Evolutionary conservation across 2,888 invertebrate species (phyloP).

Genomic region (Pyrochroa serraticornis): DNA sequence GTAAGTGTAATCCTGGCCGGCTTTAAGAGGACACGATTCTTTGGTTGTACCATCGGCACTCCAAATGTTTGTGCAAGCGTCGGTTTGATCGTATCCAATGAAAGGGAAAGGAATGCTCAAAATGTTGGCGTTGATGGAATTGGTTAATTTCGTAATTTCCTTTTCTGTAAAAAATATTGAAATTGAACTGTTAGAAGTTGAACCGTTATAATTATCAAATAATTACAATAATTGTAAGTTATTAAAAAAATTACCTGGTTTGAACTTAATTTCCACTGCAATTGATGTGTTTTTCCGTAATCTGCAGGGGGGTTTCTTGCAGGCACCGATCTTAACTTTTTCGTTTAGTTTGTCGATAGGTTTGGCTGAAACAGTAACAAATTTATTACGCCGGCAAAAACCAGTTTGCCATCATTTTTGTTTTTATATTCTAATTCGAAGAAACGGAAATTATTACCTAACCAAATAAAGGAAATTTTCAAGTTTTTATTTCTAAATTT

Average conservation of each 20-base stretch:
- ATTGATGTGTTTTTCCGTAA: constrained; percentile 67
- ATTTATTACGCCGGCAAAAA: background rate
- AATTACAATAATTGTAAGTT: no score
- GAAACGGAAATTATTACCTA: no score
- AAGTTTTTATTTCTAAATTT: no score
- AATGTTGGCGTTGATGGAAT: constrained; percentile 68
- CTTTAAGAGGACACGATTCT: constrained; percentile 71
- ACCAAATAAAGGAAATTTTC: no score
- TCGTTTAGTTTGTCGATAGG: constrained; percentile 54
- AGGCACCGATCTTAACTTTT: constrained; percentile 65
- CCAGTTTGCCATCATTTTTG: background rate
- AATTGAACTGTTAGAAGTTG: no score
- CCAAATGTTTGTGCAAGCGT: constrained; percentile 71
- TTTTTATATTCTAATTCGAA: background rate
- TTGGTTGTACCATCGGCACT: constrained; percentile 63
- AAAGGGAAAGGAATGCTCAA: constrained; percentile 73
- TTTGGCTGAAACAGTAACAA: constrained; percentile 57
- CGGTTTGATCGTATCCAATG: constrained; percentile 74
- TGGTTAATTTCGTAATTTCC: constrained; percentile 63
- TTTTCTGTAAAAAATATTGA: constrained; percentile 61
- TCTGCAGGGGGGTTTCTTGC: constrained; percentile 69
- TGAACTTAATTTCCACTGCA: constrained; percentile 65
- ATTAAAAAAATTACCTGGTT: constrained; percentile 63
- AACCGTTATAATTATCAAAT: no score
- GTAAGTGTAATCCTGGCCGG: constrained; percentile 71